Conservation (phyloP, 2,888 invertebrate genomes). For the Ophraella communa region DNA sequence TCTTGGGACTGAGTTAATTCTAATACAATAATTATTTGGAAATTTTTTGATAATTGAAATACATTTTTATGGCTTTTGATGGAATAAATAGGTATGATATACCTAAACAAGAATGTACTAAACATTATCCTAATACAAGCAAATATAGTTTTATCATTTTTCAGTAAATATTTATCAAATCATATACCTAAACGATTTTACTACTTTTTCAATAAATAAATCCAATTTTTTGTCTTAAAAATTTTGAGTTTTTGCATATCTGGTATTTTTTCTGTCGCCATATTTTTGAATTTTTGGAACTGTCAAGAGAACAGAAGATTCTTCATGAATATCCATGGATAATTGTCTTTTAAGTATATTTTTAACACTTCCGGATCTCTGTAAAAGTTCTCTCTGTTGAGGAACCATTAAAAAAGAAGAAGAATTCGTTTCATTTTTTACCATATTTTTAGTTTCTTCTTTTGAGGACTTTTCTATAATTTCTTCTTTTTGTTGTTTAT, state of each 20-base stretch:
- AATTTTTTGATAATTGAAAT: too few relatives aligned
- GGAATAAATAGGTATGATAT: too few relatives aligned
- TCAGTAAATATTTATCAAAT: too few relatives aligned
- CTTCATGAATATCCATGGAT: slow-evolving; percentile 64
- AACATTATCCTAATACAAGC: too few relatives aligned
- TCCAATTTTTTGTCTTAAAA: too few relatives aligned
- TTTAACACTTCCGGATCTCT: slow-evolving; percentile 63
- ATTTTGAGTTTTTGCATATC: slow-evolving; percentile 11
- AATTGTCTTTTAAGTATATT: slow-evolving; percentile 65
- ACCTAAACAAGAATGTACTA: too few relatives aligned
- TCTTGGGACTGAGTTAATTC: too few relatives aligned
- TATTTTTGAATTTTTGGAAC: slow-evolving; percentile 42
- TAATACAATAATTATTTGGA: too few relatives aligned
- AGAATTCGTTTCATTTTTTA: slow-evolving; percentile 18
- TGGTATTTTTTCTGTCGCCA: background rate
- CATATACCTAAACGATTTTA: too few relatives aligned
- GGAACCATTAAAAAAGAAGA: slow-evolving; percentile 48
- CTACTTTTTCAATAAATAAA: too few relatives aligned
- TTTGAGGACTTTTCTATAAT: slow-evolving; percentile 31
- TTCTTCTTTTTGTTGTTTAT: slow-evolving; percentile 28
- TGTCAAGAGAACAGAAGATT: slow-evolving; percentile 59
- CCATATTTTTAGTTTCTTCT: slow-evolving; percentile 50
- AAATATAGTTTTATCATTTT: too few relatives aligned
- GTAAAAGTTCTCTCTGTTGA: slow-evolving; percentile 51
- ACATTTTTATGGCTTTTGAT: too few relatives aligned